Evolutionary conservation across 1,140 invertebrate species (phyloP), one percentile per base, ranked within the genome.

Genomic region (Drosophila dunni): DNA sequence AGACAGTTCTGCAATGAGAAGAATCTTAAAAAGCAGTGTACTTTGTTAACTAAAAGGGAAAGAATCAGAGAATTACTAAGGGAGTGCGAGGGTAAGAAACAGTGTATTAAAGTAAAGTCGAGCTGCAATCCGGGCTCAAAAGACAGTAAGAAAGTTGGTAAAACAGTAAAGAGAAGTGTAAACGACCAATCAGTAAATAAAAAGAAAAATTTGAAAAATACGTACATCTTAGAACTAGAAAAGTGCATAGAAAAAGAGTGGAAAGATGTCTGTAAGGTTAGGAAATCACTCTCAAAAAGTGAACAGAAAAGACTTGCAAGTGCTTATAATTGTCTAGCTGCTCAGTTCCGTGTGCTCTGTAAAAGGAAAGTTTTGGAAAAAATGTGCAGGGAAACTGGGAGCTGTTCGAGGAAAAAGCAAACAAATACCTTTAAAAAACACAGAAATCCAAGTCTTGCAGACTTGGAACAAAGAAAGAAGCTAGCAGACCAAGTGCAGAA

Each of bases 201-300:
- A 11, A 51, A 34, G 11, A 36, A 0, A 36, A n/a, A 9, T 7
- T 13, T 6, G 4, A 40, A 57, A 13, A 71, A 42, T 17, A 7
- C 9, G 0, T 65, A 51, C 17, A 36, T 48, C 6, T 9, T 65
- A 7, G 57, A 58, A 11, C 11, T 71, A 7, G 61, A 71, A 33
- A 58, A 58, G 9, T 71, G 69, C 11, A 51, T 71, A 3, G 24
- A 20, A 9, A 33, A 36, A 0, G 44, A 65, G 29, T 71, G 69
- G 69, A 15, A 29, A 13, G n/a, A 57, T 36, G 15, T 58, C 4
- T 44, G 51, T 15, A 17, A 24, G 9, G 10, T 40, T 36, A 61
- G 10, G 9, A 24, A 54, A 1, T 15, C 29, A 1, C 50, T 65
- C 0, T n/a, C 44, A 3, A 57, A 58, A 24, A 4, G 1, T 11